These are phyloP conservation scores for Sminthopsis crassicaudata DNA, from an alignment of 2,113 vertebrate species.

Conservation along the genomic window DNA sequence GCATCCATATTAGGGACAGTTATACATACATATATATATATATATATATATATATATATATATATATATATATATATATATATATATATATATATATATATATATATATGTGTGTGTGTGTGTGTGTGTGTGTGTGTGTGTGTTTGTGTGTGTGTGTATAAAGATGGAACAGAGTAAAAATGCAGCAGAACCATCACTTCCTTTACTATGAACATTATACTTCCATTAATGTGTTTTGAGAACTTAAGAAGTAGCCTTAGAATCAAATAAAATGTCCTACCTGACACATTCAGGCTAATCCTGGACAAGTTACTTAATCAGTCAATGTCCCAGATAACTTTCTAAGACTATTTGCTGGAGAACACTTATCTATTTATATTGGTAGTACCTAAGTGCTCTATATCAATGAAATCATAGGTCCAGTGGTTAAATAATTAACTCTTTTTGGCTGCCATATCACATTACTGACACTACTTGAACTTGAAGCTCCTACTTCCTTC, in stretches of 20 bases:
- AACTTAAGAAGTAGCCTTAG: background rate
- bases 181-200: background rate
- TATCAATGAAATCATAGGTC: background rate
- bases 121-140: no score
- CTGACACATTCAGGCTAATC: background rate
- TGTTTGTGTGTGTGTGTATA: no score
- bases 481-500: background rate
- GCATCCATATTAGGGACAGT: background rate
- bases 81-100: no score
- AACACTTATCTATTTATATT: background rate
- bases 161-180: background rate
- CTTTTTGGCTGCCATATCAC: background rate
- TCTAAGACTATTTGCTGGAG: background rate
- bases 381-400: background rate
- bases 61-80: no score
- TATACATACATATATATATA: background rate
- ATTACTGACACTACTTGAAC: background rate
- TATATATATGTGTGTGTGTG: no score
- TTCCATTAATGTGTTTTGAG: background rate
- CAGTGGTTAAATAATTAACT: background rate
- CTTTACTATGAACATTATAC: background rate
- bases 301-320: background rate
- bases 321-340: background rate
- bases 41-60: no score
- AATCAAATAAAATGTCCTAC: background rate